Conservation (phyloP, 2,797 vertebrate species). For the Lindbergichthys nudifrons region DNA sequence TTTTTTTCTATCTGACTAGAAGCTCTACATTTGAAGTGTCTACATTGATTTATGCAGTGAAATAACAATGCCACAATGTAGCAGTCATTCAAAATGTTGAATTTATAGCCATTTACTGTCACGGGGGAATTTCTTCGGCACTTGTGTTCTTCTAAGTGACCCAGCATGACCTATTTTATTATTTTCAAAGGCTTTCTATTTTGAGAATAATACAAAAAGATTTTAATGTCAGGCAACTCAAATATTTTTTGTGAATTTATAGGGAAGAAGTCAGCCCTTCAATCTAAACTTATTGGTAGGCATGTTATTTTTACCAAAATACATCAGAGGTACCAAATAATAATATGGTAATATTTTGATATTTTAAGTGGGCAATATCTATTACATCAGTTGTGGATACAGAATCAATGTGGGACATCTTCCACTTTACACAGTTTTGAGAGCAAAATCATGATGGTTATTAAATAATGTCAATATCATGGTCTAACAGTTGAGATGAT, state of each 20-base stretch:
- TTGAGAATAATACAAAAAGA: background rate
- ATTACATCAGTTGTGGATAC: background rate
- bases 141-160: conserved; percentile 10
- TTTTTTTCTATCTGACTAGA: too few relatives aligned
- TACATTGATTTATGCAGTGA: conserved; percentile 13
- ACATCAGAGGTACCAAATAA: background rate
- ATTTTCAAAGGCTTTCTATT: conserved; percentile 3
- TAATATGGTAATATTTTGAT: background rate
- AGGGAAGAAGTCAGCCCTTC: background rate
- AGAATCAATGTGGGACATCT: background rate
- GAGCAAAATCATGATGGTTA: conserved; percentile 11
- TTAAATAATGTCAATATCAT: background rate
- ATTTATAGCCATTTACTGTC: conserved; percentile 23
- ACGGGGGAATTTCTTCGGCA: conserved; percentile 21
- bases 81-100: conserved; percentile 25
- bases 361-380: background rate
- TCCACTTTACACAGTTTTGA: conserved; percentile 2
- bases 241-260: conserved; percentile 1
- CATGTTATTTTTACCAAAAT: background rate
- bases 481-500: conserved; percentile 35
- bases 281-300: background rate
- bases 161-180: conserved; percentile 10
- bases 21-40: background rate
- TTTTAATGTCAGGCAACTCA: background rate
- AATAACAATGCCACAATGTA: conserved; percentile 18